These are phyloP conservation scores for Chrysolina americana DNA, from an alignment of 2,888 invertebrate genomes.

Conservation along the genomic window DNA sequence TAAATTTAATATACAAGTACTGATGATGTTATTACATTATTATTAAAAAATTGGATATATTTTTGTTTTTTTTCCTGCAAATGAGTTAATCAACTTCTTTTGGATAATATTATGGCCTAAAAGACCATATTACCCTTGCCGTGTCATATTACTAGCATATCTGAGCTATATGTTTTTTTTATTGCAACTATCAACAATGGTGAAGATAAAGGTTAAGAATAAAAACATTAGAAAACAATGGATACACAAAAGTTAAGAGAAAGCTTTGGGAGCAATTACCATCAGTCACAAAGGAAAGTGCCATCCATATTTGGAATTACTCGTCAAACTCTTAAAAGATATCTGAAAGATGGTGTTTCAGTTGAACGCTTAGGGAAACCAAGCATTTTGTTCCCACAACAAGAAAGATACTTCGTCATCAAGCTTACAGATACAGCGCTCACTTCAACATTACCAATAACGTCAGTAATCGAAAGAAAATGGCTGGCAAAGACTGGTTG, in stretches of 20 bases:
- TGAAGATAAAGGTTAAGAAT: neutral
- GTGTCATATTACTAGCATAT: too few relatives aligned
- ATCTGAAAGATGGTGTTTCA: constrained; percentile 5
- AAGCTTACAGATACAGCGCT: constrained; percentile 4
- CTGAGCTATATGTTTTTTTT: too few relatives aligned
- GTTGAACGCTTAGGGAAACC: constrained; percentile 14
- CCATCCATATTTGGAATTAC: neutral
- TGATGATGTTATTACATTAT: too few relatives aligned
- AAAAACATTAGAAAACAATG: constrained; percentile 6
- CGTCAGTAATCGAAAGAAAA: neutral
- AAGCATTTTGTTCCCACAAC: constrained; percentile 1
- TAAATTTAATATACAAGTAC: too few relatives aligned
- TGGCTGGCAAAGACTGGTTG: constrained; percentile 14
- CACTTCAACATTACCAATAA: constrained; percentile 11
- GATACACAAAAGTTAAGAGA: neutral
- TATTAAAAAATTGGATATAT: too few relatives aligned
- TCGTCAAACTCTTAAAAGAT: neutral
- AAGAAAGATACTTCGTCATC: constrained; percentile 8
- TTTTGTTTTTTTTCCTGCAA: too few relatives aligned
- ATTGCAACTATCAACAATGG: too few relatives aligned
- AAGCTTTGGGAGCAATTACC: constrained; percentile 9
- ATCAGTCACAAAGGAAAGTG: constrained; percentile 1
- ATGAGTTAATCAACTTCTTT: too few relatives aligned
- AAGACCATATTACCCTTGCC: too few relatives aligned
- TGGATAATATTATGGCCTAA: too few relatives aligned